Percentiles rank a stretch among this genome's conserved stretches.
phyloP scores from a whole-genome alignment of 2,888 invertebrate genomes.

The Hyposoter dolosus region DNA sequence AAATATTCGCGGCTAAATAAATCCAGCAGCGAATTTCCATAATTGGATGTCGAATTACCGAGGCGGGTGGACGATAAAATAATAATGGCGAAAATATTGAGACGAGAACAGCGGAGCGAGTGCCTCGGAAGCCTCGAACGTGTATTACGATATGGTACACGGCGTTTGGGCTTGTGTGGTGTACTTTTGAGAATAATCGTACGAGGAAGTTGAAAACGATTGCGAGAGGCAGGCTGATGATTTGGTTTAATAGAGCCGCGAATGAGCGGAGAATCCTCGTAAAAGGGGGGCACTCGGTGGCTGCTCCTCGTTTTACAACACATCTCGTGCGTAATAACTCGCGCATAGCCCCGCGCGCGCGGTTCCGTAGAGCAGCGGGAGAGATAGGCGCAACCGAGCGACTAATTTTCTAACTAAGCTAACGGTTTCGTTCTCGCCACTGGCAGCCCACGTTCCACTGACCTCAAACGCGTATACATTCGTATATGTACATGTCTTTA shows the following conservation, averaged over 20 bases:
- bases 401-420: constrained; percentile 71
- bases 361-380: not conserved
- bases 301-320: constrained; percentile 30
- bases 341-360: not conserved
- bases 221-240: constrained; percentile 35
- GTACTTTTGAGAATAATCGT: not conserved
- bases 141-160: not conserved
- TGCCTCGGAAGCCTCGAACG: not conserved
- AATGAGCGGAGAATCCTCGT: constrained; percentile 39
- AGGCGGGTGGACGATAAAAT: constrained; percentile 15
- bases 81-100: not conserved
- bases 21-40: constrained; percentile 22
- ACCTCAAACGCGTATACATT: constrained; percentile 66
- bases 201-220: constrained; percentile 21
- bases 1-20: not conserved
- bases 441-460: constrained; percentile 70
- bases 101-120: not conserved
- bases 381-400: constrained; percentile 63
- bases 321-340: constrained; percentile 59
- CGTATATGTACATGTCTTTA: constrained; percentile 20
- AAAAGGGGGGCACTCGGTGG: constrained; percentile 30
- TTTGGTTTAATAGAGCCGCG: constrained; percentile 48
- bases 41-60: constrained; percentile 40
- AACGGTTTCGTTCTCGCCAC: constrained; percentile 70
- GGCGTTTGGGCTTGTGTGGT: not conserved